Evolutionary conservation across 1,140 invertebrate species (phyloP), one percentile per base, ranked within the genome.

Genomic region (Diorhabda sublineata): DNA sequence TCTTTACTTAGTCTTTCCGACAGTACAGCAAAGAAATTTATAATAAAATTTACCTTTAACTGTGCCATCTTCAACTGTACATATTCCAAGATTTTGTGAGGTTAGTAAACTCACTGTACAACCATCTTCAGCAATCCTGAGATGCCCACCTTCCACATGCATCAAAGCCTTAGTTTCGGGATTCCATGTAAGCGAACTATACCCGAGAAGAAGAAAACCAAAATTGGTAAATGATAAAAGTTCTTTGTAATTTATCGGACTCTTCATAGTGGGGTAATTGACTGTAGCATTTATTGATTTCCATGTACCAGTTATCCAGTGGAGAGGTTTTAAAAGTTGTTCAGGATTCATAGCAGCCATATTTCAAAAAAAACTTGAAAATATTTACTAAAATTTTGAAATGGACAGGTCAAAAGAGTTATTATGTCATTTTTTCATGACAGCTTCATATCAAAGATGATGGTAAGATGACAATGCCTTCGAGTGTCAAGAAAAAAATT

Each of bases 191-290:
- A 79, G 81, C 2, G 85, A 85, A 9, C 78, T 78, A 72, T 85
- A 90, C 73, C 84, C 85, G 8, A 88, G 81, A 81, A 88, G 84
- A n/a, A 89, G 88, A 70, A 89, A 87, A 42, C 88, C 89, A 76
- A 76, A 79, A 45, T 84, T 87, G 56, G 73, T 74, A 73, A 90
- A 91, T 65, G 84, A 84, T 2, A 90, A 74, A 71, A 85, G 83
- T 73, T 90, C 89, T 56, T 81, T 80, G 77, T 89, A 91, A 11
- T 75, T 75, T 63, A 90, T 89, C 3, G 84, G 78, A 8, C 56
- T 45, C 62, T 84, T 80, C 58, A 90, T 86, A 9, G 86, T 88
- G 2, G 89, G 87, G 76, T 83, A 90, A 52, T 78, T 73, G 5
- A 87, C 88, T 44, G 73, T 66, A 2, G 85, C 89, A 26, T 71